Evolutionary conservation across 2,797 vertebrate genomes (phyloP), one percentile per base, ranked within the genome.

Genomic region (Eulemur mongoz): DNA sequence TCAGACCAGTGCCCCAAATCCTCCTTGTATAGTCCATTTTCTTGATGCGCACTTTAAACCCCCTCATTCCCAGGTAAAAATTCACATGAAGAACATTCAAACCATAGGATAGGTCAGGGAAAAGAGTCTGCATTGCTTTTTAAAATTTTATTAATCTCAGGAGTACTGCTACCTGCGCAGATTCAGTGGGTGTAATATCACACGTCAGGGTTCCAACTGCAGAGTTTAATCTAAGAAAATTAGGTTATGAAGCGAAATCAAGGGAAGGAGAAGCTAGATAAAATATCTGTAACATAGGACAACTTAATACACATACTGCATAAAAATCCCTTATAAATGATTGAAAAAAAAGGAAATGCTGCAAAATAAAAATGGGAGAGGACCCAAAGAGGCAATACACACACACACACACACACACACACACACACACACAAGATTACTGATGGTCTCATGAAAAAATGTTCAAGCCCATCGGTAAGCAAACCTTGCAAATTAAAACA

Each of bases 311-410:
- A 78, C 40, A 93, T 2, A 38, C 7, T n/a, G 35, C 54, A 92
- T 70, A 88, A 90, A 95, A 95, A 50, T 72, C 73, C 80, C 59
- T 93, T 79, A 63, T 38, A 83, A 88, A 52, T 92, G 54, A 86
- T 7, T 40, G 35, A 5, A 10, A 93, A 94, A 92, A 89, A 45
- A 79, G 72, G 45, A 69, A 95, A 80, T 20, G 43, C 4, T 63
- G 15, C 7, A 92, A 94, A 92, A 92, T 85, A 87, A 95, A 96
- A 96, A 92, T 30, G 67, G 50, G 54, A 72, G 87, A 61, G 23
- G 17, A 61, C 22, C 12, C 76, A 73, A 84, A 87, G 78, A 93
- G 52, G 27, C 52, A 67, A 81, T 65, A 30, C 27, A 35, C 32
- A 52, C 61, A 69, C 14, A 78, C 25, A 25, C 18, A 57, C 25